These are phyloP conservation scores for Copidosoma floridanum DNA, from an alignment of 1,140 invertebrate species.

Conservation along the genomic window DNA sequence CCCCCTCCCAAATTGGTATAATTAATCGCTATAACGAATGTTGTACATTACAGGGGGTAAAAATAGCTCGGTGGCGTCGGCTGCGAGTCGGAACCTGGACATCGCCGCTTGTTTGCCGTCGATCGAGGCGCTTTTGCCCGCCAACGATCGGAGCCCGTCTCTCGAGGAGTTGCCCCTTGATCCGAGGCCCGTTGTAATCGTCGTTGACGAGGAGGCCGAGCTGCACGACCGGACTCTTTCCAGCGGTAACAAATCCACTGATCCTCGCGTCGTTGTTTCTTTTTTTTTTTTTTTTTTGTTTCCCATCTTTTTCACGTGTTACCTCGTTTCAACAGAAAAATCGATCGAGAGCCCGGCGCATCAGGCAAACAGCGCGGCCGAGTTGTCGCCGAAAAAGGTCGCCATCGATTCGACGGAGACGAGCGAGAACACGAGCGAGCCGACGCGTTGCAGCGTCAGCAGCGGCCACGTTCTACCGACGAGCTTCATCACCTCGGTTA, in stretches of 20 bases:
- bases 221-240: too few relatives aligned
- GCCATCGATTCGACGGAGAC: slow-evolving; percentile 10
- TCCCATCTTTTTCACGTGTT: neutral
- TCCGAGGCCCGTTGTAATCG: slow-evolving; percentile 49
- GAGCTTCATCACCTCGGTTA: slow-evolving; percentile 80
- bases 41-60: too few relatives aligned
- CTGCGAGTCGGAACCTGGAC: slow-evolving; percentile 16
- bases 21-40: too few relatives aligned
- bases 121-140: slow-evolving; percentile 47
- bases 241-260: too few relatives aligned
- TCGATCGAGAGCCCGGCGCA: neutral
- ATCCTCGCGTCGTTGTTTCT: too few relatives aligned
- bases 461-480: slow-evolving; percentile 44
- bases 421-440: slow-evolving; percentile 16
- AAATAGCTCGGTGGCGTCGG: slow-evolving; percentile 2
- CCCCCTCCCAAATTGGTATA: too few relatives aligned
- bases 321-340: neutral
- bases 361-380: neutral
- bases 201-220: neutral
- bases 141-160: slow-evolving; percentile 75
- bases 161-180: slow-evolving; percentile 79
- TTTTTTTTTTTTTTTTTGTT: too few relatives aligned
- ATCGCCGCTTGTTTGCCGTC: slow-evolving; percentile 25
- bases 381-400: neutral
- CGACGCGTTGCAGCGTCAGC: neutral